Evolutionary conservation across 2,113 vertebrate species (phyloP).

Genomic region (Caloenas nicobarica): DNA sequence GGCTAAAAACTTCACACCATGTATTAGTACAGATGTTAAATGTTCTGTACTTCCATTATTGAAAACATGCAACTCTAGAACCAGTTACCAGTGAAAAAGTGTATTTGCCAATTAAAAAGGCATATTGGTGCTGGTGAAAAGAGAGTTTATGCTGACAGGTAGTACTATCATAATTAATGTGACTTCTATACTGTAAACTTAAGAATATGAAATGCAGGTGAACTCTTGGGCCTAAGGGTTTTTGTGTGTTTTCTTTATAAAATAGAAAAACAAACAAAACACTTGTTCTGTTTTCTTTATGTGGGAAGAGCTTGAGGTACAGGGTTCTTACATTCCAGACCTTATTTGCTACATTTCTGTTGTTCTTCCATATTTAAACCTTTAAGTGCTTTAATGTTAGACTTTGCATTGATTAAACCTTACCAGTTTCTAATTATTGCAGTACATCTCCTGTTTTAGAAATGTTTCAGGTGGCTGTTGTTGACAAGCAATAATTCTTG

Average conservation of each 20-base stretch:
- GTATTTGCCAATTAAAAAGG: neutral
- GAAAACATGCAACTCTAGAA: neutral
- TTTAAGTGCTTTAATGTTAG: conserved; percentile 39
- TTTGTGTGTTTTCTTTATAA: conserved; percentile 71
- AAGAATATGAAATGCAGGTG: conserved; percentile 61
- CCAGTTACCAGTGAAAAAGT: neutral
- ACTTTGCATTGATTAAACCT: conserved; percentile 47
- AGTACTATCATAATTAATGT: conserved; percentile 63
- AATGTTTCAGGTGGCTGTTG: neutral
- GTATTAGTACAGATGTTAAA: neutral
- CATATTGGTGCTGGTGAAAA: conserved; percentile 11
- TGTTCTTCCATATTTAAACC: conserved; percentile 46
- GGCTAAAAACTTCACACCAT: neutral
- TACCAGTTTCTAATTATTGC: neutral
- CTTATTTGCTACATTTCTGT: neutral
- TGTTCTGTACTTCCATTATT: neutral
- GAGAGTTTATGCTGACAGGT: conserved; percentile 58
- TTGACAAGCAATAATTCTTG: neutral
- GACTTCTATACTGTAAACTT: conserved; percentile 71
- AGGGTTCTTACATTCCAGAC: conserved; percentile 56
- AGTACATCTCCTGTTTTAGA: neutral
- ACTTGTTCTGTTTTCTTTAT: conserved; percentile 58
- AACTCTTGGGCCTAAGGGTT: conserved; percentile 63
- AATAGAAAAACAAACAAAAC: conserved; percentile 60
- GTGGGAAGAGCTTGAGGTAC: conserved; percentile 37